phyloP scores from a whole-genome alignment of 2,797 vertebrate species.

The Pachyuromys duprasi region DNA sequence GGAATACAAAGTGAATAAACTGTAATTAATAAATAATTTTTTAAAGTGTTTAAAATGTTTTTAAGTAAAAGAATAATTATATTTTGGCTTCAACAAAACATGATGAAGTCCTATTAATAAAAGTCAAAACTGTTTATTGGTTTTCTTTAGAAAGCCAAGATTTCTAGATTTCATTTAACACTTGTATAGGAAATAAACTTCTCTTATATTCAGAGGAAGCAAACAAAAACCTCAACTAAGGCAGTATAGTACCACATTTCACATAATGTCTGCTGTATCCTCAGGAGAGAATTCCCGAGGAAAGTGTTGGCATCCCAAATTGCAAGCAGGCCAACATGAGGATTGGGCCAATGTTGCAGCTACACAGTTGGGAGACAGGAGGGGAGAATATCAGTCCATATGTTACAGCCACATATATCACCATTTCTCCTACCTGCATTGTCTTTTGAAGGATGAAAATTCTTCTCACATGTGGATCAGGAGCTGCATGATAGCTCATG shows the following conservation, averaged over 20 bases:
- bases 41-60: slow-evolving; percentile 2
- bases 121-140: background rate
- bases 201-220: slow-evolving; percentile 7
- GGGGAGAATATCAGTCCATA: slow-evolving; percentile 8
- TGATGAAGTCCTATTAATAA: background rate
- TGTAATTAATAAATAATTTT: no score
- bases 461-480: slow-evolving; percentile 9
- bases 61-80: background rate
- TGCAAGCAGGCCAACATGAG: slow-evolving; percentile 15
- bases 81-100: background rate
- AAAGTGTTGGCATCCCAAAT: slow-evolving; percentile 58
- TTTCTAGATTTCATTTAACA: slow-evolving; percentile 16
- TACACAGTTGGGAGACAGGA: slow-evolving; percentile 12
- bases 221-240: background rate
- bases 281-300: background rate
- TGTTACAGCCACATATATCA: background rate
- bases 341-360: slow-evolving; percentile 58
- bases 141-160: background rate
- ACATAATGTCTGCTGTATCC: background rate
- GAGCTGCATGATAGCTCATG: background rate
- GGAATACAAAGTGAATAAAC: no score
- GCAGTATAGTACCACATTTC: background rate
- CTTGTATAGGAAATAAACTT: background rate
- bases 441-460: slow-evolving; percentile 21
- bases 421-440: background rate